Conservation (phyloP, 2,888 invertebrate genomes). For the Hirtodrosophila confusa region DNA sequence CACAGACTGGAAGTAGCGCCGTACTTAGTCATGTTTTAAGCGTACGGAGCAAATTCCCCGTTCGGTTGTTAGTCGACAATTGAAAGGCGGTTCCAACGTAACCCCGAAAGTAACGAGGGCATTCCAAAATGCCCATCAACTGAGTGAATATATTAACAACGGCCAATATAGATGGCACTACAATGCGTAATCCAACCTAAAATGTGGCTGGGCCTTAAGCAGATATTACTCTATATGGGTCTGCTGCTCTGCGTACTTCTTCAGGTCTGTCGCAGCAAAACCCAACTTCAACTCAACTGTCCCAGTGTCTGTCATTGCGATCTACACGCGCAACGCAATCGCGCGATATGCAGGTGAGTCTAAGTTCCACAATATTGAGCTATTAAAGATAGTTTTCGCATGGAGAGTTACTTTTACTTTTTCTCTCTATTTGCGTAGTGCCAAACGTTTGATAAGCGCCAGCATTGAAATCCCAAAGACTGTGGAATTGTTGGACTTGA, state of each 20-base stretch:
- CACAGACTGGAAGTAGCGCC: constrained; percentile 44
- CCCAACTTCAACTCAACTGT: constrained; percentile 69
- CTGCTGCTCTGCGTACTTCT: constrained; percentile 65
- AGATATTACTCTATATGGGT: constrained; percentile 69
- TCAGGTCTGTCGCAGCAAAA: constrained; percentile 69
- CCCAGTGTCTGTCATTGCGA: constrained; percentile 82
- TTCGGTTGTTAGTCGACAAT: constrained; percentile 39
- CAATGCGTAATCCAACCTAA: constrained; percentile 67
- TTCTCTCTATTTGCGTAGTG: constrained; percentile 73
- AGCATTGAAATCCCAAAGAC: constrained; percentile 86
- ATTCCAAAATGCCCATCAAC: constrained; percentile 43
- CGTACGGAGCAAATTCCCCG: constrained; percentile 5
- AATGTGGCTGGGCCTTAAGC: constrained; percentile 70
- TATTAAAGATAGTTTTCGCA: neutral
- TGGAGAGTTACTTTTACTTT: constrained; percentile 19
- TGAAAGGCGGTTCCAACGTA: constrained; percentile 24
- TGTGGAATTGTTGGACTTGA: constrained; percentile 87
- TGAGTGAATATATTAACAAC: constrained; percentile 9
- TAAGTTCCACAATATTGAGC: too few relatives aligned
- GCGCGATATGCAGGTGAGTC: constrained; percentile 82
- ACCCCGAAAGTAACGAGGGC: constrained; percentile 5
- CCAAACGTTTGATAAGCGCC: constrained; percentile 86
- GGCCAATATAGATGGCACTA: constrained; percentile 51
- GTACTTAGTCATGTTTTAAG: constrained; percentile 50
- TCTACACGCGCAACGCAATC: constrained; percentile 75